Evolutionary conservation across 1,140 invertebrate genomes (phyloP), one percentile per base, ranked within the genome.

Genomic region (Drosophila funebris): DNA sequence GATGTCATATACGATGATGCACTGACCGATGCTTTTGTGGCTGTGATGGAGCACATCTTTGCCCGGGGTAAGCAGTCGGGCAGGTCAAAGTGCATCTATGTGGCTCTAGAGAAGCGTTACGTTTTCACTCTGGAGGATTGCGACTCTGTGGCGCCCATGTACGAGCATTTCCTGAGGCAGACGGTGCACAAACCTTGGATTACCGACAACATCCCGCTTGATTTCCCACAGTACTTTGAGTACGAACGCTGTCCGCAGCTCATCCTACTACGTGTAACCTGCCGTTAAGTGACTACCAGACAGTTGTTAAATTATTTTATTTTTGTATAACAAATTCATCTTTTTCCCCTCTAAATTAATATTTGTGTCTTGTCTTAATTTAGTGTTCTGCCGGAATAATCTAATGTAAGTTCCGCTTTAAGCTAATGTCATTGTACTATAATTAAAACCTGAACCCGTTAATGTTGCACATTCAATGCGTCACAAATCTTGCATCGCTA

Each of bases 1-100:
- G 96, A 97, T 93, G 96, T 98, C 5, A 95, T 98, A 27, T 98
- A 98, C 92, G 96, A 97, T 90, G 95, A 97, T 71, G 94, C 95
- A 63, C 93, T 98, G 18, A 98, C 97, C 5, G 94, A 96, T 67
- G 96, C 95, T 0, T 97, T 98, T 83, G 93, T 98, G 1, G 92
- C 93, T 8, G 96, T 96, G 0, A 92, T 97, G 46, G 93, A 95
- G 69, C 94, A 94, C 78, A 92, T 98, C 6, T 91, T 98, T 31
- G 92, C 92, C 22, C 92, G 92, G 1, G 92, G 93, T 9, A 93
- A 92, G 1, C 89, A 92, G 36, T 95, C 67, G 0, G 52, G 58
- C 4, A 56, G 68, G 41, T 16, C 56, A 31, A 92, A 96, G 92
- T 93, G 92, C 5, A 91, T 96, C n/a, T 97, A 95, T 72, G 93